phyloP scores from a whole-genome alignment of 2,888 invertebrate genomes.

The Panzeria rudis region DNA sequence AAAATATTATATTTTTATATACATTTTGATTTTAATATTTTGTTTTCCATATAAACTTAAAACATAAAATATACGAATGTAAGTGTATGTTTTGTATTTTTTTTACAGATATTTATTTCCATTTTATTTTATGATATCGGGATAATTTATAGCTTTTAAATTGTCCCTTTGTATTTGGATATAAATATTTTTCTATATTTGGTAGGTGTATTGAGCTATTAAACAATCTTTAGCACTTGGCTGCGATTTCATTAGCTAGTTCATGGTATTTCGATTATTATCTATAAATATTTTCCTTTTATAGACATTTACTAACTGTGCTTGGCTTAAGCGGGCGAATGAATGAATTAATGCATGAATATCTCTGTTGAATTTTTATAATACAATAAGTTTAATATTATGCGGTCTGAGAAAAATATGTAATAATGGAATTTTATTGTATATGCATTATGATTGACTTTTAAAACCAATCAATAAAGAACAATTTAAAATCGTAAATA shows the following conservation, averaged over 20 bases:
- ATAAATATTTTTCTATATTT: constrained; percentile 47
- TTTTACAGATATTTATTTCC: constrained; percentile 36
- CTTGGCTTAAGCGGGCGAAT: not conserved
- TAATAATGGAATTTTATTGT: constrained; percentile 21
- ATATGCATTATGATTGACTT: constrained; percentile 11
- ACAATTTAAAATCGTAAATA: constrained; percentile 13
- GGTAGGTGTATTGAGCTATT: constrained; percentile 48
- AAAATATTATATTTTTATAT: constrained; percentile 24
- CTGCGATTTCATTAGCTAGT: constrained; percentile 25
- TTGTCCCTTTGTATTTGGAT: constrained; percentile 52
- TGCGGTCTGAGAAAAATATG: constrained; percentile 3
- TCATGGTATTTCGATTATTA: constrained; percentile 31
- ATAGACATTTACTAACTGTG: constrained; percentile 46
- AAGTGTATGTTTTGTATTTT: not conserved
- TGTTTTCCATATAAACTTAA: constrained; percentile 38
- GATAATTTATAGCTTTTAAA: constrained; percentile 68
- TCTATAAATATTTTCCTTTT: constrained; percentile 38
- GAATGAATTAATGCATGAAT: constrained; percentile 15
- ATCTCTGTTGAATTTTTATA: not conserved
- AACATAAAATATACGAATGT: constrained; percentile 22
- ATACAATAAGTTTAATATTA: constrained; percentile 47
- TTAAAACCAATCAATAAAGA: constrained; percentile 22
- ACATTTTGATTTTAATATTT: constrained; percentile 21
- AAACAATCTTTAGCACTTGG: constrained; percentile 29
- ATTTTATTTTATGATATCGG: constrained; percentile 61